Conservation (phyloP, 2,797 vertebrate species). For the Antennarius maculatus region DNA sequence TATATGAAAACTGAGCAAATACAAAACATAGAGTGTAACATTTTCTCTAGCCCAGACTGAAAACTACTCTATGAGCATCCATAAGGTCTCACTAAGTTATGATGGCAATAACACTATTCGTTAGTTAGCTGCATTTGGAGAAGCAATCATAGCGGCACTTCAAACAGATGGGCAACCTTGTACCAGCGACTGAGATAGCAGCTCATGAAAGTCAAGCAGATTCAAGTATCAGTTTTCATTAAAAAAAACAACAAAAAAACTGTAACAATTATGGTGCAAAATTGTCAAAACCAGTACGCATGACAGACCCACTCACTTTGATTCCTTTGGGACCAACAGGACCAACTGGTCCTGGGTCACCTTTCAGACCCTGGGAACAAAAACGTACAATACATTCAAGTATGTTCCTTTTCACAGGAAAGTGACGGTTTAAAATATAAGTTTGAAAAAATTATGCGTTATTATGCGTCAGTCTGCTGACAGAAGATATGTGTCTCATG, state of each 20-base stretch:
- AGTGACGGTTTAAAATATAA: constrained; percentile 2
- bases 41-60: constrained; percentile 41
- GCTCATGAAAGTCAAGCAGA: constrained; percentile 55
- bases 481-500: constrained; percentile 40
- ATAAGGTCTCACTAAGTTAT: constrained; percentile 39
- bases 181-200: constrained; percentile 42
- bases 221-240: constrained; percentile 32
- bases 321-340: constrained; percentile 85
- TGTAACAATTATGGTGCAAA: constrained; percentile 11
- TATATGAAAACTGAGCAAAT: constrained; percentile 61
- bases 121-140: constrained; percentile 47
- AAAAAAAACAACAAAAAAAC: constrained; percentile 6
- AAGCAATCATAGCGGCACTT: constrained; percentile 63
- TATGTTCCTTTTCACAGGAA: constrained; percentile 18
- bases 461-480: constrained; percentile 46
- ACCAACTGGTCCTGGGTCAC: constrained; percentile 85
- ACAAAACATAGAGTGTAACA: constrained; percentile 33
- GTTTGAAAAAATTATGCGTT: constrained; percentile 19
- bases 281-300: constrained; percentile 23
- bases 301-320: constrained; percentile 83
- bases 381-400: constrained; percentile 55
- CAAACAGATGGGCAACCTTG: constrained; percentile 52
- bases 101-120: constrained; percentile 47
- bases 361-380: constrained; percentile 87
- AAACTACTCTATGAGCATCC: constrained; percentile 50